phyloP scores from a whole-genome alignment of 2,888 invertebrate species.

The Drosophila demipolita region DNA sequence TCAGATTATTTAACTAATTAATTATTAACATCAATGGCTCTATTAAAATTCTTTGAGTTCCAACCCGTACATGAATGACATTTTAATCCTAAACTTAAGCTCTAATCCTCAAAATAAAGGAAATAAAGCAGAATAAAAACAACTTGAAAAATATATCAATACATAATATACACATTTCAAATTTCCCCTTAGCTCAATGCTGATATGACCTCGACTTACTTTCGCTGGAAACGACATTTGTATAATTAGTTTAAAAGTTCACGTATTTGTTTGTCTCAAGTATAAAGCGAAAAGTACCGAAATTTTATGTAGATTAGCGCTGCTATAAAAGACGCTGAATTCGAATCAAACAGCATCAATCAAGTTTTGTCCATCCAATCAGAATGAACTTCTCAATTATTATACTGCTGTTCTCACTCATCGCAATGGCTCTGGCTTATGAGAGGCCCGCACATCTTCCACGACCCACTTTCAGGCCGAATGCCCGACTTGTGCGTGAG shows the following conservation, averaged over 20 bases:
- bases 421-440: conserved; percentile 28
- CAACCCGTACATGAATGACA: no score
- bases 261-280: conserved; percentile 11
- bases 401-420: conserved; percentile 30
- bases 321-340: conserved; percentile 26
- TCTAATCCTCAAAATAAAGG: no score
- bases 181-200: conserved; percentile 6
- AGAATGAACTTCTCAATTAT: conserved; percentile 36
- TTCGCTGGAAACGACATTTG: background rate
- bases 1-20: no score
- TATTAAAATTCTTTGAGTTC: no score
- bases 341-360: conserved; percentile 20
- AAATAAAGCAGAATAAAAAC: no score
- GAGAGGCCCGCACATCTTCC: conserved; percentile 25
- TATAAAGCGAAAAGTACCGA: background rate
- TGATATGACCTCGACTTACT: conserved; percentile 7
- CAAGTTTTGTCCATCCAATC: background rate
- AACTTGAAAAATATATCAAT: no score
- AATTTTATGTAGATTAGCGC: background rate
- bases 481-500: conserved; percentile 27
- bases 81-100: no score
- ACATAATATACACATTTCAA: background rate
- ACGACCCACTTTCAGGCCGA: conserved; percentile 28
- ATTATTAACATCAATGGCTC: no score
- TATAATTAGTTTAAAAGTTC: conserved; percentile 3